Base-by-base conservation (phyloP, 2,113 vertebrate species). In the Erinaceus europaeus region DNA sequence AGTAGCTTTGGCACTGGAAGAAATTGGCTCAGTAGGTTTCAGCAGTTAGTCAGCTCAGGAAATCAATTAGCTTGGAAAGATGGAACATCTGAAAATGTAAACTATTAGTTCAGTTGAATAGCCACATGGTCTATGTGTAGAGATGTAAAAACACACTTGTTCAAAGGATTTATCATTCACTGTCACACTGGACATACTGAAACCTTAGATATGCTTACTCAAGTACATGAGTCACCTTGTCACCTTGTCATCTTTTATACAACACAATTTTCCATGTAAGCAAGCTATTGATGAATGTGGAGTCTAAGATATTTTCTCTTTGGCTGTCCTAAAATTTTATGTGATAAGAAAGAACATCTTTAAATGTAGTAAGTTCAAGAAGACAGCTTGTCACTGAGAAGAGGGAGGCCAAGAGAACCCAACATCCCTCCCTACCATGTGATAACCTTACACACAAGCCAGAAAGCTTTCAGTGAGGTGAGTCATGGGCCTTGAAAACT, bases 151-250 rank as follows among this genome's bases (percentile, higher is more conserved):
- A 78, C 72, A 75, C 50, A 44, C 92, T 89, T 82, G 74, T 89
- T 91, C 84, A 68, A 87, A 75, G 65, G 65, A 87, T 87, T 89
- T 90, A 89, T 94, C 44, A 75, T 86, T 50, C 18, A 42, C 78
- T 84, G 86, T 32, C 85, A 78, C 46, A 69, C 25, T 14, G 10
- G 65, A 89, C 84, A 36, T 15, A 69, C 21, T 46, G 61, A 91
- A 90, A 68, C 44, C 65, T 91, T 75, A 92, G 73, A 89, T 90
- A 90, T 25, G 34, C 32, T 91, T 73, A 67, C 50, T 82, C 89
- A 91, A 95, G 93, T 81, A 91, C 25, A 93, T 91, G 94, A 91
- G 74, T 91, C 84, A 86, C 74, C 55, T 93, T n/a, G n/a, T n/a
- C n/a, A n/a, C n/a, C n/a, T n/a, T n/a, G n/a, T n/a, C n/a, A n/a